Base-by-base conservation (phyloP, 2,797 vertebrate species). In the Urophycis tenuis region DNA sequence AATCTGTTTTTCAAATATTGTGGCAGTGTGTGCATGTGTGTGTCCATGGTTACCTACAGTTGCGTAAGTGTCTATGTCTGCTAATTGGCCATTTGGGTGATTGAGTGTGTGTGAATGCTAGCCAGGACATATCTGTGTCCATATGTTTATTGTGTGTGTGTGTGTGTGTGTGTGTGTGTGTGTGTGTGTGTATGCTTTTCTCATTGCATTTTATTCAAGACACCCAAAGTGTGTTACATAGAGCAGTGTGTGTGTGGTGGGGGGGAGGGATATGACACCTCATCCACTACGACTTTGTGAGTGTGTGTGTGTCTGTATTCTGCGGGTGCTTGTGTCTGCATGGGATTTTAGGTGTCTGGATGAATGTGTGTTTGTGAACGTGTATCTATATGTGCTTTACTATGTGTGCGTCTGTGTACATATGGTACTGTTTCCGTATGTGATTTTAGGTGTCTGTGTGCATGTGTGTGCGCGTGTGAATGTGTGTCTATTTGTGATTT, bases 261-360 rank as follows among this genome's bases (percentile, higher is more conserved):
- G 22, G 19, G 36, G 17, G 14, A 19, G 41, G 41, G 41, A 45
- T 45, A 45, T 45, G 41, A 45, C 15, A 45, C 41, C 41, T 45
- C 14, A 45, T 45, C 15, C 14, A 15, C 41, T 10, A 17, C 41
- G 3, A 45, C 41, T 45, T 45, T 17, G 41, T 45, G 41, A 17
- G 41, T 45, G 41, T 17, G 5, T 53, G n/a, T 67, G 53, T 69
- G 74, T 78, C 74, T 81, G 77, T 76, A 19, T 36, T 36, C 35
- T 10, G 22, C n/a, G 49, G 8, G 22, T 60, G 49, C n/a, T 3
- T 22, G 49, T 60, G 49, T n/a, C 1, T 60, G 22, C n/a, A 1
- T 60, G 49, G n/a, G 49, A 8, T 6, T 45, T 3, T 45, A 15
- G 15, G 41, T 45, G 15, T 15, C 2, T 45, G 41, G 15, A 15